Evolutionary conservation across 2,113 vertebrate genomes (phyloP), one percentile per base, ranked within the genome.

Genomic region (Marcusenius ussheri): DNA sequence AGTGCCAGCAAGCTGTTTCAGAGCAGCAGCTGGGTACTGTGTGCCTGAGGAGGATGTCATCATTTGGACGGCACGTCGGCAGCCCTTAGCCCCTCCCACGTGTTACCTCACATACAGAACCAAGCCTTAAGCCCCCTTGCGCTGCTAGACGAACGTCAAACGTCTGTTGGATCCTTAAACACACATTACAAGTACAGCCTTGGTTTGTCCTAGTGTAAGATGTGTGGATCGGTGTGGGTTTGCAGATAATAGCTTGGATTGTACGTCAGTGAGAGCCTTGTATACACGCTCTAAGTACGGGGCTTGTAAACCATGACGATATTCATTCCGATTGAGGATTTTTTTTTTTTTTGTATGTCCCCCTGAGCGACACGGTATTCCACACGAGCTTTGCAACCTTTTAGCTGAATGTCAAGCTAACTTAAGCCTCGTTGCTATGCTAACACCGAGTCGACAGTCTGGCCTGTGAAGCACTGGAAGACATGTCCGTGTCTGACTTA

Each of bases 371-470:
- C 93, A 92, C 93, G 92, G 92, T 94, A 94, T 93, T 90, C 92
- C 93, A 62, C 89, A 85, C 45, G 90, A 91, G 93, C 91, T 92
- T 94, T 92, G 91, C 91, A 90, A 92, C 92, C 91, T 93, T 95
- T 93, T 93, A 93, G 93, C 92, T 91, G 70, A 46, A 90, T 83
- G 89, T 95, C 94, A 92, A 88, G 91, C 92, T 92, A 91, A 93
- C 93, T 95, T 92, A 93, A 92, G 90, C 87, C 83, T 91, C 91
- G 93, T 93, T 94, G 92, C 94, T 93, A 90, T 91, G 83, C 91
- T 93, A 93, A 93, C 94, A 91, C 92, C 10, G 90, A 92, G 91
- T 92, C 91, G 92, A 91, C 88, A 77, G 92, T 39, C 27, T 58
- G 50, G 39, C 87, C 31, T 10, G 91, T 35, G 91, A 19, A 89